Conservation (phyloP, 2,113 vertebrate genomes). For the Vulpes lagopus region DNA sequence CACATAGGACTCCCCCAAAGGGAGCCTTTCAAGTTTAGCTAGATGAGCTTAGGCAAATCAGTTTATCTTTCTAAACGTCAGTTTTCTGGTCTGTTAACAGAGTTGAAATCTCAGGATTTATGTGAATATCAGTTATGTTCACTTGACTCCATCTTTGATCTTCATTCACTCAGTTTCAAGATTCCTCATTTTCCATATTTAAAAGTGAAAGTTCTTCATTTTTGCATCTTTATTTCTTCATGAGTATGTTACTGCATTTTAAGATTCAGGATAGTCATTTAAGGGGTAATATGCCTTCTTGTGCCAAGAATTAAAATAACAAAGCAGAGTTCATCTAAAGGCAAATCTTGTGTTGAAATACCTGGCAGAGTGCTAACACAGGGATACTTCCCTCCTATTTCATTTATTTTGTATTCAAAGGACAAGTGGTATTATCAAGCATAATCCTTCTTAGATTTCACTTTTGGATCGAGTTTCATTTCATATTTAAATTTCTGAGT, state of each 20-base stretch:
- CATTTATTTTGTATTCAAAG: not conserved
- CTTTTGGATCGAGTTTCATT: not conserved
- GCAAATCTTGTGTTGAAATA: not conserved
- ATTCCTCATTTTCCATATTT: not conserved
- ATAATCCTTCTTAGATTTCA: not conserved
- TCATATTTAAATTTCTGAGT: not conserved
- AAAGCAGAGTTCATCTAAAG: not conserved
- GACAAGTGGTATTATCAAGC: not conserved
- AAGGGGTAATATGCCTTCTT: not conserved
- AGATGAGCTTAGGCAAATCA: not conserved
- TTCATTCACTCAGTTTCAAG: not conserved
- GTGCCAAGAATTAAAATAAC: not conserved
- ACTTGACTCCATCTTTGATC: not conserved
- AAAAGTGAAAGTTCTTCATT: not conserved
- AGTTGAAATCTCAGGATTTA: not conserved
- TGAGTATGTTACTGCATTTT: not conserved
- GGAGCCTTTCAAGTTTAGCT: not conserved
- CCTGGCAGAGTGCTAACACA: too few species aligned
- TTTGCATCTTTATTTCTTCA: not conserved
- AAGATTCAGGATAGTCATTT: not conserved
- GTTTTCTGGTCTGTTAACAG: constrained; percentile 24
- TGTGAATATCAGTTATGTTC: not conserved
- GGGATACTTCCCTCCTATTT: not conserved
- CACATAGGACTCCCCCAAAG: too few species aligned
- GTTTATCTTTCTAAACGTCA: not conserved